phyloP scores from a whole-genome alignment of 2,888 invertebrate species.

The Apamea sordens region DNA sequence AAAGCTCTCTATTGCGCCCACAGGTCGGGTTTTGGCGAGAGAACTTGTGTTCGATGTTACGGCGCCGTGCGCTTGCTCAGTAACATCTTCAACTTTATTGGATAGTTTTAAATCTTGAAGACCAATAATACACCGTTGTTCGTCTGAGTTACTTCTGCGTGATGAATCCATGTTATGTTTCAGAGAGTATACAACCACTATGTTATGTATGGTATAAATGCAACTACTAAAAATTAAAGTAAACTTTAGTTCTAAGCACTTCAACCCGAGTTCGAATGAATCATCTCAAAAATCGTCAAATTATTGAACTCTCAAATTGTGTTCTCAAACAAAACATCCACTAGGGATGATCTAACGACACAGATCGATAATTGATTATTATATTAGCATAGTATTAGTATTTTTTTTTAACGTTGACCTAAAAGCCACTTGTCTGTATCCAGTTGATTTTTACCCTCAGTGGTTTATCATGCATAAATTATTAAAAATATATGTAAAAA shows the following conservation, averaged over 20 bases:
- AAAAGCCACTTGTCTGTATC: background rate
- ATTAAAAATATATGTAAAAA: background rate
- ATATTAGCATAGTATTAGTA: background rate
- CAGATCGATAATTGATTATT: conserved; percentile 44
- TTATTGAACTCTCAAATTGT: conserved; percentile 67
- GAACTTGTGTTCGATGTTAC: conserved; percentile 82
- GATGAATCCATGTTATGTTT: conserved; percentile 81
- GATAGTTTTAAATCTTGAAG: conserved; percentile 89
- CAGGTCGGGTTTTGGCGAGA: conserved; percentile 88
- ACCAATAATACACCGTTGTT: conserved; percentile 87
- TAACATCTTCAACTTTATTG: conserved; percentile 87
- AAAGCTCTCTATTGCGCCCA: conserved; percentile 92
- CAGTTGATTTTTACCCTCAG: too few relatives aligned
- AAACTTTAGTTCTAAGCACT: conserved; percentile 59
- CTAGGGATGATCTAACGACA: conserved; percentile 58
- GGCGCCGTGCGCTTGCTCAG: conserved; percentile 88
- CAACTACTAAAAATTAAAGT: conserved; percentile 51
- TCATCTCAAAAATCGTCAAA: conserved; percentile 77
- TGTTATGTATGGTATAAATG: conserved; percentile 60
- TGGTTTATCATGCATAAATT: background rate
- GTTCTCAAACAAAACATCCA: conserved; percentile 69
- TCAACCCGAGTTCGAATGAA: conserved; percentile 74
- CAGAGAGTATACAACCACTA: conserved; percentile 51
- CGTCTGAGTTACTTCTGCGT: conserved; percentile 84
- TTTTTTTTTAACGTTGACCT: background rate